phyloP scores from a whole-genome alignment of 1,140 invertebrate species.

The Tetramorium simillimum region DNA sequence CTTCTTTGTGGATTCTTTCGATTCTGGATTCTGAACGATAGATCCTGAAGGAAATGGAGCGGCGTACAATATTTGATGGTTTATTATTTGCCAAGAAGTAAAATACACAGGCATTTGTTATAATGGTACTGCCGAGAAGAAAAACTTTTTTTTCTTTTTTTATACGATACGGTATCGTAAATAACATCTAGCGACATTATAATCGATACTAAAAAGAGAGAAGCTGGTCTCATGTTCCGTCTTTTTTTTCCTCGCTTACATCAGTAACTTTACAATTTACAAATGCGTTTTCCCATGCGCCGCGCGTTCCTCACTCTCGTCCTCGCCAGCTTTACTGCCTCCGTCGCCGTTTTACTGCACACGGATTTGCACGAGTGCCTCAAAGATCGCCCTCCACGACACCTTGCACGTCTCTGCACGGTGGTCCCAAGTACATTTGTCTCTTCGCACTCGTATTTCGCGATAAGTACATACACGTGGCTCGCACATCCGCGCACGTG shows the following conservation, averaged over 20 bases:
- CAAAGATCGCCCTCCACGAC: conserved; percentile 35
- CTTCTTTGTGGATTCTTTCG: background rate
- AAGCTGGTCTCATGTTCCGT: conserved; percentile 68
- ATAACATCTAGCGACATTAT: conserved; percentile 74
- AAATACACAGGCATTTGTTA: conserved; percentile 77
- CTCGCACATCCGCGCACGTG: background rate
- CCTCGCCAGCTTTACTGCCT: background rate
- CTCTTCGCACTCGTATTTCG: conserved; percentile 41
- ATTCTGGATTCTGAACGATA: background rate
- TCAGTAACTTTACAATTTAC: conserved; percentile 68
- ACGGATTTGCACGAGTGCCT: conserved; percentile 29
- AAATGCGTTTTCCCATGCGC: conserved; percentile 35
- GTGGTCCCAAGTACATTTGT: conserved; percentile 69
- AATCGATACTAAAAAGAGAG: conserved; percentile 75
- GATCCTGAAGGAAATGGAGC: background rate
- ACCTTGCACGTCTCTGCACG: conserved; percentile 70
- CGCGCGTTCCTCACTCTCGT: conserved; percentile 25
- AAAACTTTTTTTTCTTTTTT: conserved; percentile 28
- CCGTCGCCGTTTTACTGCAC: background rate
- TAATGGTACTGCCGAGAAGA: conserved; percentile 68
- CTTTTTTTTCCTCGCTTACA: conserved; percentile 51
- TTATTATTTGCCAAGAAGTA: conserved; percentile 77
- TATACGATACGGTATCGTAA: conserved; percentile 62
- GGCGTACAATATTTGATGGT: conserved; percentile 71
- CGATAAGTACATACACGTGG: conserved; percentile 44